phyloP scores from a whole-genome alignment of 2,888 invertebrate genomes.

The Hypercompe scribonia region DNA sequence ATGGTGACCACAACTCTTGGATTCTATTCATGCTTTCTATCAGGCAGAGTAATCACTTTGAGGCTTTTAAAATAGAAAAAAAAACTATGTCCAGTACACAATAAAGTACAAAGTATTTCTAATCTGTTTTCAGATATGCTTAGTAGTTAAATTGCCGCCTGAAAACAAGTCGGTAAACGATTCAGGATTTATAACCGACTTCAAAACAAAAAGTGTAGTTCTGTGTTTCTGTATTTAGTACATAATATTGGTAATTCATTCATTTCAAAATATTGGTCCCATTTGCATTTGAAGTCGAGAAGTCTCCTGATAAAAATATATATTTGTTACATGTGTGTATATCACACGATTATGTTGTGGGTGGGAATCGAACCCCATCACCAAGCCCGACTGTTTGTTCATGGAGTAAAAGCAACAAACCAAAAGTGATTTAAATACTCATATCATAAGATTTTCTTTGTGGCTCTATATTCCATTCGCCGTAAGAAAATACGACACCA shows the following conservation, averaged over 20 bases:
- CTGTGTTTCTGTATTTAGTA: not conserved
- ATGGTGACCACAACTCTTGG: too few relatives aligned
- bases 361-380: not conserved
- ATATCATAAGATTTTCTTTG: not conserved
- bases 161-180: not conserved
- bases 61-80: too few relatives aligned
- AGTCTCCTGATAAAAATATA: not conserved
- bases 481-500: too few relatives aligned
- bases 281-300: not conserved
- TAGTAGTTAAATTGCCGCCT: not conserved
- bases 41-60: too few relatives aligned
- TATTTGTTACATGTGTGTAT: not conserved
- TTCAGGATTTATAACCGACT: not conserved
- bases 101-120: too few relatives aligned
- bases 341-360: not conserved
- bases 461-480: too few relatives aligned
- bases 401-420: not conserved
- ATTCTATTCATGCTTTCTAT: too few relatives aligned
- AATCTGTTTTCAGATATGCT: too few relatives aligned
- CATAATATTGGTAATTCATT: not conserved
- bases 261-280: constrained; percentile 1
- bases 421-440: not conserved
- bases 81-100: not conserved
- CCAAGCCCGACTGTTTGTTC: not conserved
- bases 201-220: not conserved